A percentile compares a stretch with the other conserved stretches of the same genome.
Evolutionary conservation across 2,113 vertebrate species (phyloP).

Genomic region (Catagonus wagneri): DNA sequence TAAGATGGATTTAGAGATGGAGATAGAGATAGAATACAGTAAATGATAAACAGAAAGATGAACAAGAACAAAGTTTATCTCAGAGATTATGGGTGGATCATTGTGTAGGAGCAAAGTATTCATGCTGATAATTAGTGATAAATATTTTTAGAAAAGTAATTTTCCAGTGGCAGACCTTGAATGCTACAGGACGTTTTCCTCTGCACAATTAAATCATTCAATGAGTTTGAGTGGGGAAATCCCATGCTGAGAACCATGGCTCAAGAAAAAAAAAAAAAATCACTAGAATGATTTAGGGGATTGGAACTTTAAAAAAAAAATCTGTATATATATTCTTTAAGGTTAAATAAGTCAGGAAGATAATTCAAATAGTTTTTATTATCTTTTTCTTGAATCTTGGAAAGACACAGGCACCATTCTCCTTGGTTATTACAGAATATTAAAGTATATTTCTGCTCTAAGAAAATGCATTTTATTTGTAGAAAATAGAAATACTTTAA

Average conservation of each 20-base stretch:
- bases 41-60: background rate
- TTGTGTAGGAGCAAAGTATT: background rate
- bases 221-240: background rate
- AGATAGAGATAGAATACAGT: background rate
- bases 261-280: constrained; percentile 45
- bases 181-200: background rate
- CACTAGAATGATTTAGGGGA: background rate
- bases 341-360: constrained; percentile 15
- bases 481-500: background rate
- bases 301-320: background rate
- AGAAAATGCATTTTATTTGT: background rate
- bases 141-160: constrained; percentile 44
- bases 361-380: constrained; percentile 2
- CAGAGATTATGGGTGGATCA: background rate
- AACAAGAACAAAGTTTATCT: background rate
- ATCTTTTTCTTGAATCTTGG: background rate
- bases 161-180: constrained; percentile 42
- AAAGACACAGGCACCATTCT: background rate
- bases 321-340: background rate
- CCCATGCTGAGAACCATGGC: background rate
- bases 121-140: background rate
- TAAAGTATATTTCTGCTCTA: background rate
- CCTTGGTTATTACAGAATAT: background rate
- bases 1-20: background rate
- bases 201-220: background rate